phyloP scores from a whole-genome alignment of 2,888 invertebrate genomes.

The Carterocephalus palaemon region DNA sequence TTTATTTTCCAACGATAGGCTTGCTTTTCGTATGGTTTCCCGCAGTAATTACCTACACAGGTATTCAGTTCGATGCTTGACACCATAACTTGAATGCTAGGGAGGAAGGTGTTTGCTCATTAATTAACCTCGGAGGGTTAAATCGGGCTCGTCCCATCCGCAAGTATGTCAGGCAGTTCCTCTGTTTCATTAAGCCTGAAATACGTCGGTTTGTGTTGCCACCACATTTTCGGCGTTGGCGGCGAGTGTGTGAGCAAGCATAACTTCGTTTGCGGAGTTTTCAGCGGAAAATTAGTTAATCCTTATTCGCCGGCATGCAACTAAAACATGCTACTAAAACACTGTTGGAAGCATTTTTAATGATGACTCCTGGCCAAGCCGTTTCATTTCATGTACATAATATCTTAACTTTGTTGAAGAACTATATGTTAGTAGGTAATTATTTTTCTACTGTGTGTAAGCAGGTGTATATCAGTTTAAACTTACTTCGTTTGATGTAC shows the following conservation, averaged over 20 bases:
- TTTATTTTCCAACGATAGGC: constrained; percentile 12
- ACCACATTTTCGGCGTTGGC: constrained; percentile 21
- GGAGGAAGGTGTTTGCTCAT: constrained; percentile 23
- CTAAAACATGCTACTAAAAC: too few relatives aligned
- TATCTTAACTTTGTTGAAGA: too few relatives aligned
- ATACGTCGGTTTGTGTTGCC: constrained; percentile 21
- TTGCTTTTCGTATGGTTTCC: constrained; percentile 11
- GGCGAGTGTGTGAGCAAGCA: background rate
- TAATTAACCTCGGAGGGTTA: constrained; percentile 26
- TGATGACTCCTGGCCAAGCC: too few relatives aligned
- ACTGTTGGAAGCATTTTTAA: too few relatives aligned
- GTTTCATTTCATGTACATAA: too few relatives aligned
- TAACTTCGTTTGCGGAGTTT: constrained; percentile 1
- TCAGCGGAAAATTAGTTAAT: constrained; percentile 13
- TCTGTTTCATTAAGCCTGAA: constrained; percentile 20
- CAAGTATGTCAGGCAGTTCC: constrained; percentile 20
- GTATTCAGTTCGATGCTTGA: constrained; percentile 29
- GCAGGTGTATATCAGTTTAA: too few relatives aligned
- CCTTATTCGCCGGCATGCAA: too few relatives aligned
- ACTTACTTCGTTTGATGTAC: too few relatives aligned
- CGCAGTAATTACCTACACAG: constrained; percentile 26
- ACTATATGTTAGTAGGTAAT: too few relatives aligned
- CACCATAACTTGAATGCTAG: constrained; percentile 26
- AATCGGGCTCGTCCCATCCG: constrained; percentile 5
- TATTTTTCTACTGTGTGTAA: too few relatives aligned